Evolutionary conservation across 2,797 vertebrate genomes (phyloP).

Genomic region (Pipistrellus pipistrellus): DNA sequence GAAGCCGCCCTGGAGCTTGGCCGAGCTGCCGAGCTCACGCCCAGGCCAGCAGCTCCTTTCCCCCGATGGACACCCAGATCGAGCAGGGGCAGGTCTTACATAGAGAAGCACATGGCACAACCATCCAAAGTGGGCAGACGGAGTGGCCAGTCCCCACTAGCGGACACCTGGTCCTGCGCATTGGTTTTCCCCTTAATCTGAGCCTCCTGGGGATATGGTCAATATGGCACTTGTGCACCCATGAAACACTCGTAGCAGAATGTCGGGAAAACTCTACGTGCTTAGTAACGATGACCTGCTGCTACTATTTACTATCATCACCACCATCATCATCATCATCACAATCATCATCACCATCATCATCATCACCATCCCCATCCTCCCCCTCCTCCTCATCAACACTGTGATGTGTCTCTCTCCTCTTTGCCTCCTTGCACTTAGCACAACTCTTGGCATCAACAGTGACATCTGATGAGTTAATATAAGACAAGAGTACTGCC

Average conservation of each 20-base stretch:
- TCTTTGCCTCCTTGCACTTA: background rate
- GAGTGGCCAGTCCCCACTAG: background rate
- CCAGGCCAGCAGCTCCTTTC: background rate
- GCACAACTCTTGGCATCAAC: background rate
- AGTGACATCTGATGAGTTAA: background rate
- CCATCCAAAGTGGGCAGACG: background rate
- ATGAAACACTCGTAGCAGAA: background rate
- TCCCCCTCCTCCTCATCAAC: too few species aligned
- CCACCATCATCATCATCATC: background rate
- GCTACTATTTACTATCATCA: background rate
- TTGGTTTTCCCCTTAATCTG: background rate
- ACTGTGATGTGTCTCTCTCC: background rate
- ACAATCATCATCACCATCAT: background rate
- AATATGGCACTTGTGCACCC: background rate
- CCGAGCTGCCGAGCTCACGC: too few species aligned
- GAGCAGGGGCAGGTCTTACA: background rate
- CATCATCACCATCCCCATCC: background rate
- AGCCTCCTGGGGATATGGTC: background rate
- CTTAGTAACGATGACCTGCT: background rate
- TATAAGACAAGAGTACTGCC: background rate
- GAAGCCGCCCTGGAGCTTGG: too few species aligned
- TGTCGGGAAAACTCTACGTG: background rate
- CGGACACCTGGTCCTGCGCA: too few species aligned
- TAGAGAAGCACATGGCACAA: background rate
- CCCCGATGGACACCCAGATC: background rate